Base-by-base conservation (phyloP, 2,888 invertebrate genomes). In the Lycocerus yunnanus region DNA sequence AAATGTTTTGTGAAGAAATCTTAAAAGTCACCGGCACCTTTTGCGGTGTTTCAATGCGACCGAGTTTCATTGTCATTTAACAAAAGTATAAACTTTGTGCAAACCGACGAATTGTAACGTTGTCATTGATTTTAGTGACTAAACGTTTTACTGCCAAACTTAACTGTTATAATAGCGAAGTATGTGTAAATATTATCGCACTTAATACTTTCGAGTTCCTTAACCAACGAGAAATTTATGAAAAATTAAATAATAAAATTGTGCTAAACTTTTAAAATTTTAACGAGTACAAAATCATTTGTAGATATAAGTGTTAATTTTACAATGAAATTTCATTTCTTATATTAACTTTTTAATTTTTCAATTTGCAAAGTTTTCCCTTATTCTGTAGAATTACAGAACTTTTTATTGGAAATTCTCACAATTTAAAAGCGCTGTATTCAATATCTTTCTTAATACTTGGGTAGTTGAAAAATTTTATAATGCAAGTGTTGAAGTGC, bases 21-120 rank as follows among this genome's bases (percentile, higher is more conserved):
- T 80, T 76, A 75, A 79, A 80, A 82, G 82, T 81, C 82, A 80
- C 81, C 81, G 81, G 70, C 79, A 80, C 80, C 82, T 82, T 43
- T 77, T 79, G 78, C 79, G 75, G 79, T 75, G 75, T 75, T 71
- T 73, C 78, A 74, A 74, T 75, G 73, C 68, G 74, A 71, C 79
- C 74, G 77, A 75, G 58, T 66, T 71, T 68, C 67, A 76, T 79
- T 79, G 79, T 79, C 16, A 14, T 63, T 65, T 66, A 74, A 79
- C 77, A 78, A 79, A 75, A 72, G 74, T 74, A 69, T 59, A 74
- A 79, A 75, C 76, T 74, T 77, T 77, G 71, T 27, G 66, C 66
- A 69, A 74, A 72, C 74, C 74, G 76, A 72, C 76, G 74, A 76
- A 76, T 76, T 76, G 76, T 76, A 74, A 74, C 69, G 69, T 69